Evolutionary conservation across 2,888 invertebrate genomes (phyloP), one percentile per base, ranked within the genome.

Genomic region (Standfussiana lucernea): DNA sequence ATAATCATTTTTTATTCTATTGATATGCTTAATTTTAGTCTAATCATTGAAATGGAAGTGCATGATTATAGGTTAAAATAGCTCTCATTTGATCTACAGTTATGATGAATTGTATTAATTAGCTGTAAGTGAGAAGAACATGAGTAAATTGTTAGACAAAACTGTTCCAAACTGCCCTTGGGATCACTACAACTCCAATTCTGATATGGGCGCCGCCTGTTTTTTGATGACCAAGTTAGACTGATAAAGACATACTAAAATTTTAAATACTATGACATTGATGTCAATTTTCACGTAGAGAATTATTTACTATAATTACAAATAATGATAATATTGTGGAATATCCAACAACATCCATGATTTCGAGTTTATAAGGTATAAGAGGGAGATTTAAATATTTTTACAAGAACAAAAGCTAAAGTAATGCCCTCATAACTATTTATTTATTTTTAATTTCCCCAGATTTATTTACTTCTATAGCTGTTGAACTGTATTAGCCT

Each of bases 1-100:
- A 95, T 95, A 93, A 95, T 94, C 90, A 92, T 95, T 95, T 94
- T 96, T 96, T 95, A 95, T 96, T 95, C 94, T 95, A 95, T 94
- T 95, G 95, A 96, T 95, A 95, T 95, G 95, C 95, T 96, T 96
- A 95, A 94, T 95, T 94, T 95, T 94, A 95, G 93, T 93, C 91
- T 94, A 92, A 95, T 95, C 92, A 94, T 94, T 95, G 93, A 94
- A 93, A 93, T 93, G 92, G 90, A 94, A 95, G 94, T 95, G 95
- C 95, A 95, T 95, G 93, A 91, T 93, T 93, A 92, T 93, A 94
- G 92, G 90, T 91, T 93, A 93, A 93, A 94, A 93, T 94, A 94
- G 96, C 95, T 96, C 95, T 96, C 95, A 94, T 93, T 93, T 91
- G 90, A 86, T 91, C 90, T 91, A 92, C 91, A 91, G 91, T 90